Base-by-base conservation (phyloP, 1,140 invertebrate genomes). In the Drosophila mojavensis region DNA sequence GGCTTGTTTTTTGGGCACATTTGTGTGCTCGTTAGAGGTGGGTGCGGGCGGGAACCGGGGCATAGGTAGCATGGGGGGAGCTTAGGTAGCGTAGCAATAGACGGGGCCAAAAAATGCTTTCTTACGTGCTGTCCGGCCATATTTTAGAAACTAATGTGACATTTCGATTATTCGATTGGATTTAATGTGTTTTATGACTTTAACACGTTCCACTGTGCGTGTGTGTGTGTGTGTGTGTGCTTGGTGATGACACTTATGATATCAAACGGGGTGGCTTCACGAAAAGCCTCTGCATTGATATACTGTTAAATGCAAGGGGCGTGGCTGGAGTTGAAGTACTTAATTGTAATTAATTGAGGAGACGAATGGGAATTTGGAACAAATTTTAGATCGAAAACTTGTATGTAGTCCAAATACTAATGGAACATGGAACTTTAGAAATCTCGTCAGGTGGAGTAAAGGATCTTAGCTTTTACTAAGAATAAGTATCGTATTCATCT, bases 111-210 rank as follows among this genome's bases (percentile, higher is more conserved):
- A 36, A 28, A 11, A 61, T 58, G 89, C 43, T 78, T 85, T 68
- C 78, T 75, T 82, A 86, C 83, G 84, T 84, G 85, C 76, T 68
- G 75, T 58, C 5, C 54, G 88, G 86, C 73, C 71, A 91, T 91
- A 91, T 91, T 91, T 91, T 91, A 91, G 90, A 91, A 90, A 90
- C 81, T 91, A 91, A 91, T 91, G 90, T 91, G 90, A 91, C 90
- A 91, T 91, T 91, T 91, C 90, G 90, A 91, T 91, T 91, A 91
- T 91, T 91, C 90, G 88, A 91, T 91, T 91, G 90, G 90, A 91
- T 91, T 91, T 91, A 91, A 91, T 91, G 90, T 91, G 90, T 91
- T 91, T 91, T 91, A 92, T 91, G 91, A 90, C 82, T 82, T 79
- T 82, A 86, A 82, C 84, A 89, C 84, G 83, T 85, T 84, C 45